Evolutionary conservation across 1,140 invertebrate species (phyloP).

Genomic region (Sarcophaga bullata): DNA sequence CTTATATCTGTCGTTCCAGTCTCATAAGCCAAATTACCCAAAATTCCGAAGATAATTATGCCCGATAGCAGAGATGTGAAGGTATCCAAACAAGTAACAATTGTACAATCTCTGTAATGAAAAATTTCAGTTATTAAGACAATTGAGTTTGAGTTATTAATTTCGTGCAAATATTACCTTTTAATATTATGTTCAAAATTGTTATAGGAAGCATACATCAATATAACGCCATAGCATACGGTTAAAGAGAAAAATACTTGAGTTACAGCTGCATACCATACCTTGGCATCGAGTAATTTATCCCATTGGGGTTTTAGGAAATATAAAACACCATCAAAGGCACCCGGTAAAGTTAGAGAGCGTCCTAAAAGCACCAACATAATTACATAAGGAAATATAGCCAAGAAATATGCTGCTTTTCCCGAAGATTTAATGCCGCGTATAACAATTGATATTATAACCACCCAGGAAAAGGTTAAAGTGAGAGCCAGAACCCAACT

Average conservation of each 20-base stretch:
- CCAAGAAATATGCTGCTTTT: constrained; percentile 85
- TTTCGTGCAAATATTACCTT: constrained; percentile 66
- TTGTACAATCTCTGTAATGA: constrained; percentile 77
- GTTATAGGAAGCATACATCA: constrained; percentile 88
- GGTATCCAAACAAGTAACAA: constrained; percentile 80
- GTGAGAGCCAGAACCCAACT: constrained; percentile 81
- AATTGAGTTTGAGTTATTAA: not conserved
- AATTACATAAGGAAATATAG: constrained; percentile 86
- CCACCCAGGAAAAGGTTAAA: constrained; percentile 79
- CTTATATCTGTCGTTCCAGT: constrained; percentile 67
- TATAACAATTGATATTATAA: constrained; percentile 79
- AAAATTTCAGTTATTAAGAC: constrained; percentile 68
- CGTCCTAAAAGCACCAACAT: constrained; percentile 78
- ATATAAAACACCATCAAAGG: constrained; percentile 79
- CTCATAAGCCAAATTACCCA: constrained; percentile 79
- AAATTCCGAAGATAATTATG: constrained; percentile 86
- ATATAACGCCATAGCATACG: constrained; percentile 83
- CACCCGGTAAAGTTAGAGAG: constrained; percentile 80
- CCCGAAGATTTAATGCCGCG: constrained; percentile 82
- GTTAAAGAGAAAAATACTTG: constrained; percentile 71
- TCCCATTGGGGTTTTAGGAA: constrained; percentile 80
- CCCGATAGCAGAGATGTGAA: constrained; percentile 86
- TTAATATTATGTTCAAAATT: constrained; percentile 82
- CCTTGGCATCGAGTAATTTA: constrained; percentile 74
- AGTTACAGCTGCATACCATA: constrained; percentile 84